Base-by-base conservation (phyloP, 1,140 invertebrate species). In the Drosophila arawakana region DNA sequence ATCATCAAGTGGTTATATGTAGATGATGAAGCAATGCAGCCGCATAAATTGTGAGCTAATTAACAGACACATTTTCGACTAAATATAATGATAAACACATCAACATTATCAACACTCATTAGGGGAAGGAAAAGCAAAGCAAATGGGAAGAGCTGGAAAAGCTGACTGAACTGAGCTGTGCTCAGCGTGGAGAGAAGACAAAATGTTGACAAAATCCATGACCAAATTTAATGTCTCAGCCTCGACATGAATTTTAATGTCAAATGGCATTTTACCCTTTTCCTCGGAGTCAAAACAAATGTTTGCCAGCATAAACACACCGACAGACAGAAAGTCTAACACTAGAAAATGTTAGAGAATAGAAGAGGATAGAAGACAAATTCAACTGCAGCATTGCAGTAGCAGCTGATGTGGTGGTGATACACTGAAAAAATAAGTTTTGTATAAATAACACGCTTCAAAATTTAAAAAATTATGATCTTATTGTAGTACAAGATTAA, bases 171-270 rank as follows among this genome's bases (percentile, higher is more conserved):
- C 25, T 30, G 25, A 5, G 25, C 18, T 21, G 25, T 2, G 47
- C n/a, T n/a, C 7, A 44, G 25, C n/a, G 13, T 7, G 9, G 21
- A 41, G 34, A 54, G n/a, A 21, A 13, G 30, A 0, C 4, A 35
- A 11, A 9, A n/a, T 10, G 15, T 25, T 47, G 68, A 65, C 58
- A 65, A 81, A 77, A 81, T 74, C 46, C 49, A 69, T 81, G 65
- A 66, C 49, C 70, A 78, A 82, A 78, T 82, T 74, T 71, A 76
- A 72, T 76, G 47, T 65, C 55, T 49, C 44, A 58, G 52, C 50
- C 49, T 21, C 57, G 69, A 71, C 78, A 85, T 84, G 80, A 85
- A 85, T 84, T 85, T 84, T 77, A 85, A 80, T 77, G 67, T 59
- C 47, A 70, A 76, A 72, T 50, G 65, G 49, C 61, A 43, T 10